A percentile compares a stretch with the other conserved stretches of the same genome.
These are phyloP conservation scores for Thamnophis sirtalis DNA, from an alignment of 2,113 vertebrate genomes.

Conservation along the genomic window DNA sequence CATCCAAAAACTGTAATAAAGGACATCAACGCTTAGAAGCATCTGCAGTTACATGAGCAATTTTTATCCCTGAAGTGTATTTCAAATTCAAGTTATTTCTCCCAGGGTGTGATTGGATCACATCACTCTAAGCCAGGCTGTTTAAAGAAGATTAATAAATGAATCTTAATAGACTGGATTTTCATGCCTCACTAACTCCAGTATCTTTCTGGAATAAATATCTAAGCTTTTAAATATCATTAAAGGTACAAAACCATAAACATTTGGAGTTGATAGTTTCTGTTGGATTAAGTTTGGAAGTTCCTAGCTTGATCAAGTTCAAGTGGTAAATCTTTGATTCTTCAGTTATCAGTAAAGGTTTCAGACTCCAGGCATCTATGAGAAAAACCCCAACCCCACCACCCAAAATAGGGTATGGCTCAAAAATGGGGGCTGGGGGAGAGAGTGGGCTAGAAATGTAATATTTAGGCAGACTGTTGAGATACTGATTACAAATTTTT, in stretches of 20 bases:
- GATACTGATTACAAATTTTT: not conserved
- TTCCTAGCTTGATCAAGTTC: not conserved
- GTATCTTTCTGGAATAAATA: not conserved
- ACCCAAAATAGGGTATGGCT: not conserved
- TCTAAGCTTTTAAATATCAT: not conserved
- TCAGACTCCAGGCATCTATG: not conserved
- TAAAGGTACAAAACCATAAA: not conserved
- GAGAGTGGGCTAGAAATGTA: not conserved
- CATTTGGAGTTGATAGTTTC: not conserved
- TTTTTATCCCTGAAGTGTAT: not conserved
- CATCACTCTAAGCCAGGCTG: not conserved
- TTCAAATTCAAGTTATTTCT: not conserved
- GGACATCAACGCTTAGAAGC: not conserved
- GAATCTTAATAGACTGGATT: not conserved
- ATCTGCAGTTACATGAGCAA: not conserved
- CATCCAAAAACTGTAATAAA: not conserved
- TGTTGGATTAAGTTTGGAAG: not conserved
- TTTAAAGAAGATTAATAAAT: not conserved
- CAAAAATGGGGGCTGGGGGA: not conserved
- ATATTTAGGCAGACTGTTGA: not conserved
- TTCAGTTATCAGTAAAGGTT: not conserved
- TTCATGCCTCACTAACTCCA: not conserved
- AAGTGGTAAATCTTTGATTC: not conserved
- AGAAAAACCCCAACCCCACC: not conserved
- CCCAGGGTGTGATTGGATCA: not conserved